Evolutionary conservation across 2,797 vertebrate genomes (phyloP).

Genomic region (Fratercula arctica): DNA sequence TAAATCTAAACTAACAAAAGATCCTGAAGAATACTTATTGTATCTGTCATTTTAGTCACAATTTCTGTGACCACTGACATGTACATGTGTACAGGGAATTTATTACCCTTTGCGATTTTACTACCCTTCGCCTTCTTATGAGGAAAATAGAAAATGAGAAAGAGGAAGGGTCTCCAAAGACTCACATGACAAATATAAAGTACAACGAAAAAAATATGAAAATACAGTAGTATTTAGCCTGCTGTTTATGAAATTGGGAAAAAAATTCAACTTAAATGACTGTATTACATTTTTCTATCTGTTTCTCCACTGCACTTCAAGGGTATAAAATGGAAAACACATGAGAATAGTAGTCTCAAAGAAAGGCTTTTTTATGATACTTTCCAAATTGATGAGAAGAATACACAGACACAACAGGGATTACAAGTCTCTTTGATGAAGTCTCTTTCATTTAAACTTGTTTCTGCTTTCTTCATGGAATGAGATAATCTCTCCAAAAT

Average conservation of each 20-base stretch:
- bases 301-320: conserved; percentile 10
- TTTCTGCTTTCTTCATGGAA: conserved; percentile 65
- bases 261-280: background rate
- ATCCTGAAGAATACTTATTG: background rate
- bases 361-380: background rate
- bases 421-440: conserved; percentile 63
- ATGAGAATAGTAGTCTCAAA: conserved; percentile 26
- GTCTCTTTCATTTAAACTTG: conserved; percentile 57
- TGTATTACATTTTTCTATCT: conserved; percentile 25
- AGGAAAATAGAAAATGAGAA: background rate
- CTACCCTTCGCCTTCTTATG: background rate
- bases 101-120: background rate
- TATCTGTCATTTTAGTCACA: background rate
- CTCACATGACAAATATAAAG: background rate
- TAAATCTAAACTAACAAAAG: conserved; percentile 46
- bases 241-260: background rate
- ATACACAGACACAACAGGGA: conserved; percentile 62
- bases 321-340: conserved; percentile 30
- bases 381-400: conserved; percentile 53
- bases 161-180: background rate
- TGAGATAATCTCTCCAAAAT: conserved; percentile 61
- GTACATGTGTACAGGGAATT: background rate
- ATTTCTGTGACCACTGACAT: conserved; percentile 16
- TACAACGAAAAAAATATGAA: background rate
- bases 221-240: background rate